These are phyloP conservation scores for Epirrita christyi DNA, from an alignment of 2,888 invertebrate genomes.

Conservation along the genomic window DNA sequence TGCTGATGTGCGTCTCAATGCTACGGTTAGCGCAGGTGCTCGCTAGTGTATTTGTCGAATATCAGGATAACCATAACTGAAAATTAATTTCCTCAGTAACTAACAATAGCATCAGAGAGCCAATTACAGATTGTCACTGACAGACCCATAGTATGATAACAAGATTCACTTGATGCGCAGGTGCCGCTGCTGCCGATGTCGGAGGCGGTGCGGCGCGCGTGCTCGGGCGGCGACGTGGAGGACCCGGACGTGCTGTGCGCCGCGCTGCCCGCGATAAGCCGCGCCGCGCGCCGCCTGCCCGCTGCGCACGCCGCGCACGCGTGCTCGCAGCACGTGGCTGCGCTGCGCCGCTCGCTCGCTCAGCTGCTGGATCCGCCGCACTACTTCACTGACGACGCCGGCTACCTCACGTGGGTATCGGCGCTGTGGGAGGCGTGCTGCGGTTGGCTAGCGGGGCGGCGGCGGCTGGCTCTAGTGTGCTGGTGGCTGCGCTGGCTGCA, in stretches of 20 bases:
- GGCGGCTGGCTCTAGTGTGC: slow-evolving; percentile 59
- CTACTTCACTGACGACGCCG: slow-evolving; percentile 57
- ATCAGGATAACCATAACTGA: too few species aligned
- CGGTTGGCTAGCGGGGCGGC: slow-evolving; percentile 42
- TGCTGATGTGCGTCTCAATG: slow-evolving; percentile 85
- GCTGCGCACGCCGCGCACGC: slow-evolving; percentile 33
- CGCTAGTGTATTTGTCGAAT: too few species aligned
- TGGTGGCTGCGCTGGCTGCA: slow-evolving; percentile 72
- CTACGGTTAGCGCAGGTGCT: slow-evolving; percentile 71
- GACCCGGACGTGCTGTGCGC: slow-evolving; percentile 43
- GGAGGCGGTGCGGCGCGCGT: slow-evolving; percentile 38
- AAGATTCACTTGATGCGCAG: slow-evolving; percentile 46
- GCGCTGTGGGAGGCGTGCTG: slow-evolving; percentile 61
- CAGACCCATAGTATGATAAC: too few species aligned
- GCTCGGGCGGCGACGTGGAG: slow-evolving; percentile 32
- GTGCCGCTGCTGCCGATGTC: slow-evolving; percentile 45
- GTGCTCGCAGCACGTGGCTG: slow-evolving; percentile 23
- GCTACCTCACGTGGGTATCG: slow-evolving; percentile 53
- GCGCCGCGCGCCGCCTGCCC: slow-evolving; percentile 49
- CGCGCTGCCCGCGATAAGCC: slow-evolving; percentile 43
- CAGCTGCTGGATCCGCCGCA: slow-evolving; percentile 64
- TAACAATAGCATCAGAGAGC: too few species aligned
- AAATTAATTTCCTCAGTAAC: too few species aligned
- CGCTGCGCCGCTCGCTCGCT: slow-evolving; percentile 42
- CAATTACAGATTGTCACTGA: too few species aligned